Evolutionary conservation across 2,888 invertebrate species (phyloP), one percentile per base, ranked within the genome.

Genomic region (Clepsis dumicolana): DNA sequence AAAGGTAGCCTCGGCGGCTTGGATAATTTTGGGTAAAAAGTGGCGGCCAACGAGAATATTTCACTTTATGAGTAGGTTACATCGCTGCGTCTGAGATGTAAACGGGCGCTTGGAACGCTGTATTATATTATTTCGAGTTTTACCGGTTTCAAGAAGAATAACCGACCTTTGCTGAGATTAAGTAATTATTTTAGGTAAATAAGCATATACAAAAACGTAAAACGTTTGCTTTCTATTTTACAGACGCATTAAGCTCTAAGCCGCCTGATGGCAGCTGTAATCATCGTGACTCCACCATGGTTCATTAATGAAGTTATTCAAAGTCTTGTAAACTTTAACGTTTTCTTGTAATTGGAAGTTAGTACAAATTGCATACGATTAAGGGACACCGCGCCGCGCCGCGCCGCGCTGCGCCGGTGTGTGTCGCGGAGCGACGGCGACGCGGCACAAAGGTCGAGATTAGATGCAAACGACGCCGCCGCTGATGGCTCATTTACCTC

Each of bases 401-500:
- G n/a, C n/a, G n/a, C n/a, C n/a, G n/a, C n/a, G n/a, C n/a, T n/a
- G n/a, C n/a, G 79, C 78, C 74, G 76, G 80, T 78, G 80, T 80
- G 77, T 79, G 75, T 77, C 87, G 80, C 80, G 72, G 62, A 77
- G 83, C 79, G 73, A 73, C 41, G 71, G 57, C 69, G 64, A 53
- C 61, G 57, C 61, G 65, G 64, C 75, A 72, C 79, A 75, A 80
- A 80, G 85, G 83, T 79, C 81, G 77, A 88, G 89, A 91, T 91
- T 90, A 93, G 88, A 92, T 91, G 91, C 90, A 92, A 92, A 93
- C 85, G 91, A 90, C 83, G 85, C 85, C 82, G 76, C 77, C 81
- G 81, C 84, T 88, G 91, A 91, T 92, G 89, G 90, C 90, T 91
- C 90, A 90, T 91, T 92, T 92, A 84, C 86, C 86, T 89, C 83